phyloP scores from a whole-genome alignment of 2,113 vertebrate genomes.

The Caranx melampygus region DNA sequence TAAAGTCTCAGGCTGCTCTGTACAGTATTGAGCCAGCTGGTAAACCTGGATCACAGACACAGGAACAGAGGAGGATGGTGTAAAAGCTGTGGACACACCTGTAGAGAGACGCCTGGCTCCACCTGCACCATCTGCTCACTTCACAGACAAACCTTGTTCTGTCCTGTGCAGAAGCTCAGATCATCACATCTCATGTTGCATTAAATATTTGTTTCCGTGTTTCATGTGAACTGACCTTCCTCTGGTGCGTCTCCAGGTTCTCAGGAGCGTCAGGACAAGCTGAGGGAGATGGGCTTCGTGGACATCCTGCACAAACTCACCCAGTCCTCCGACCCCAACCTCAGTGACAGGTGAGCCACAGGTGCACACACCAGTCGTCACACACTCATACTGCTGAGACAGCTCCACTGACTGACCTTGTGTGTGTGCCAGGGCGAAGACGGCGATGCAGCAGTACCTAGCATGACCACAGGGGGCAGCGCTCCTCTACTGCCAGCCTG shows the following conservation, averaged over 20 bases:
- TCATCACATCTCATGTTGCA: too few species aligned
- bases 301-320: constrained; percentile 97
- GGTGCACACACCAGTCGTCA: neutral
- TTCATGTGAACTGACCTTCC: neutral
- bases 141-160: too few species aligned
- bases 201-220: too few species aligned
- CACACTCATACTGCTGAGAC: neutral
- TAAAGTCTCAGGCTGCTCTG: too few species aligned
- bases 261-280: constrained; percentile 97
- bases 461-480: constrained; percentile 88
- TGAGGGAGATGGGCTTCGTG: constrained; percentile 97
- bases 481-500: constrained; percentile 79
- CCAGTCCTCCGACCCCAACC: constrained; percentile 93
- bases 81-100: too few species aligned
- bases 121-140: too few species aligned
- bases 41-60: too few species aligned
- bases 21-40: too few species aligned
- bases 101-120: too few species aligned
- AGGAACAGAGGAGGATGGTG: too few species aligned
- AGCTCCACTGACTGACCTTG: neutral
- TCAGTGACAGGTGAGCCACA: constrained; percentile 92
- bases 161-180: too few species aligned
- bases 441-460: constrained; percentile 98
- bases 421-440: constrained; percentile 90
- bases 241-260: constrained; percentile 84